Conservation (phyloP, 2,888 invertebrate genomes). For the Rambutsinella grinnellia region DNA sequence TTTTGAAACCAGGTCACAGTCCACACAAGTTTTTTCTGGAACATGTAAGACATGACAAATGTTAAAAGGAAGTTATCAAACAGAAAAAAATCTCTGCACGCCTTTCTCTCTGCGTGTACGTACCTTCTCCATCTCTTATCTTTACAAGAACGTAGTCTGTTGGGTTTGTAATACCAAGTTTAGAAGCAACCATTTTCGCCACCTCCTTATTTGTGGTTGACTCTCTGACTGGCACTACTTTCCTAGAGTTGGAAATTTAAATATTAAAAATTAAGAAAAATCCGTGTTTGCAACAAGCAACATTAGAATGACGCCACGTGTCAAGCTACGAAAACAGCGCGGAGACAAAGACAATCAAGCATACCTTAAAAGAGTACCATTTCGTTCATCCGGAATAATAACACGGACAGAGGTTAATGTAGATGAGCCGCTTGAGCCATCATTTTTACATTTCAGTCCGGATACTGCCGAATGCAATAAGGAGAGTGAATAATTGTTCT, state of each 20-base stretch:
- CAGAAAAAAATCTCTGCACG: no score
- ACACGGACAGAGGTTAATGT: slow-evolving; percentile 69
- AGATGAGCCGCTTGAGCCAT: slow-evolving; percentile 60
- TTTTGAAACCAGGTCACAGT: slow-evolving; percentile 76
- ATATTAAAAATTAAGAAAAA: neutral
- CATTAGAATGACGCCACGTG: no score
- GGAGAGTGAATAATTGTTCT: slow-evolving; percentile 95
- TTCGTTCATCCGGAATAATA: slow-evolving; percentile 93
- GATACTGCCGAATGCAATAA: slow-evolving; percentile 89
- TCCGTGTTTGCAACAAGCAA: neutral
- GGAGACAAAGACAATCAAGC: slow-evolving; percentile 1
- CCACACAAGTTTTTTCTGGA: slow-evolving; percentile 89
- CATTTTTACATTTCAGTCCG: slow-evolving; percentile 59
- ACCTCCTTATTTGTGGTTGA: slow-evolving; percentile 94
- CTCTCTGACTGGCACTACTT: slow-evolving; percentile 92
- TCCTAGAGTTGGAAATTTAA: slow-evolving; percentile 68
- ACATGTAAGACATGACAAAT: slow-evolving; percentile 67
- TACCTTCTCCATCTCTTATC: slow-evolving; percentile 90
- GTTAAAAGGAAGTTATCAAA: slow-evolving; percentile 32
- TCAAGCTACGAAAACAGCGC: no score
- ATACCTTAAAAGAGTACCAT: slow-evolving; percentile 83
- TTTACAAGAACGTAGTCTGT: slow-evolving; percentile 95
- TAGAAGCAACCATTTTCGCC: slow-evolving; percentile 94
- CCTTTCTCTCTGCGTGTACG: no score
- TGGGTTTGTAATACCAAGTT: slow-evolving; percentile 94